A percentile compares a stretch with the other conserved stretches of the same genome.
phyloP scores from a whole-genome alignment of 1,140 invertebrate genomes.

The Zaprionus lachaisei region DNA sequence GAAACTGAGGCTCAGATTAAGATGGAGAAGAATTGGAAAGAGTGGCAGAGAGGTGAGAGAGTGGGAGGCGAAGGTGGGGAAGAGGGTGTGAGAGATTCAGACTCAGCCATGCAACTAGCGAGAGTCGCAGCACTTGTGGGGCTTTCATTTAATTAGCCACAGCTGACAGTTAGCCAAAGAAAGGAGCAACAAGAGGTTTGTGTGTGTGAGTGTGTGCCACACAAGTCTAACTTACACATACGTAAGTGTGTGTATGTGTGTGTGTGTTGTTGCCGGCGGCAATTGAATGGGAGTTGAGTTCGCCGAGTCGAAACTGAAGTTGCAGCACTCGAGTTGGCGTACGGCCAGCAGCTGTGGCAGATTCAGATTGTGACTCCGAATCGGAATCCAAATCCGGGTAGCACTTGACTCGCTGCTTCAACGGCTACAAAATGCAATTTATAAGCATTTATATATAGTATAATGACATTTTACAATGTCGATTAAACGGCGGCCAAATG shows the following conservation, averaged over 20 bases:
- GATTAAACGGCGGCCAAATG: conserved; percentile 78
- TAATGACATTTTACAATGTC: conserved; percentile 81
- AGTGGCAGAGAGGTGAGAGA: neutral
- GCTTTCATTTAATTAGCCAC: conserved; percentile 82
- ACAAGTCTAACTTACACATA: neutral
- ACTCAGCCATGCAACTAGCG: conserved; percentile 63
- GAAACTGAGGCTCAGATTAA: neutral
- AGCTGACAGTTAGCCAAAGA: conserved; percentile 79
- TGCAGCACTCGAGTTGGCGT: conserved; percentile 73
- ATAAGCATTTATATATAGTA: conserved; percentile 53
- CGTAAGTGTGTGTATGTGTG: neutral
- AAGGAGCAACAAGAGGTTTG: conserved; percentile 57
- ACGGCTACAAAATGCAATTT: conserved; percentile 81
- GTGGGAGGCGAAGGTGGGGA: neutral
- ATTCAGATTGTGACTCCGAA: conserved; percentile 36
- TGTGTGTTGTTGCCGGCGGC: conserved; percentile 27
- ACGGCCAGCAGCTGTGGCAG: conserved; percentile 74
- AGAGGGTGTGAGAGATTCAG: neutral
- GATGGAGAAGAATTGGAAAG: neutral
- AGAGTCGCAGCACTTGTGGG: conserved; percentile 74
- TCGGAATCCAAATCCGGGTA: conserved; percentile 15
- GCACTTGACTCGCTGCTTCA: conserved; percentile 78
- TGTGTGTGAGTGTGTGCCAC: conserved; percentile 13
- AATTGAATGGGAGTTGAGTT: conserved; percentile 21
- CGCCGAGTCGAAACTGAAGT: conserved; percentile 34